A percentile compares a stretch with the other conserved stretches of the same genome.
phyloP scores from a whole-genome alignment of 2,113 vertebrate genomes.

The Ailuropoda melanoleuca region DNA sequence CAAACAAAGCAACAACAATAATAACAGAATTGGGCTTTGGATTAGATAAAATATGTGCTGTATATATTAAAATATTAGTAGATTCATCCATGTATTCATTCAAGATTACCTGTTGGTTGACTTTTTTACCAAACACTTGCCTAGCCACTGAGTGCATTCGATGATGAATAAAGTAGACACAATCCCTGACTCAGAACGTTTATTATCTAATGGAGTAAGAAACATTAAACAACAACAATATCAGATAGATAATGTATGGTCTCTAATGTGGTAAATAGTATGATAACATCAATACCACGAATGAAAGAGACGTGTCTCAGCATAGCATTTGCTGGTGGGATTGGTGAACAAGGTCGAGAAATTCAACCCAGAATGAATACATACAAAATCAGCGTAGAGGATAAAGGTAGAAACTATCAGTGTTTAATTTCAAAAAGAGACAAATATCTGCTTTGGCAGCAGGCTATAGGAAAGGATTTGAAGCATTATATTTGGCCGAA shows the following conservation, averaged over 20 bases:
- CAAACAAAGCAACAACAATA: neutral
- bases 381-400: neutral
- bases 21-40: neutral
- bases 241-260: neutral
- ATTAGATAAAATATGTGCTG: neutral
- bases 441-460: neutral
- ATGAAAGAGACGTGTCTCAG: neutral
- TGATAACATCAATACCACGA: neutral
- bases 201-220: neutral
- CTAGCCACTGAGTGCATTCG: neutral
- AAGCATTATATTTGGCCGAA: neutral
- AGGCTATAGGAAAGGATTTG: neutral
- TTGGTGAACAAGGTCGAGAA: neutral
- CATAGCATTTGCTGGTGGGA: neutral
- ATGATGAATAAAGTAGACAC: rapidly evolving
- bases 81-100: neutral
- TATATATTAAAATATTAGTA: neutral
- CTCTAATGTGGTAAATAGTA: neutral
- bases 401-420: neutral
- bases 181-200: neutral
- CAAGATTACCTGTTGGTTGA: neutral
- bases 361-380: neutral
- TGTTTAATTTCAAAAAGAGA: neutral
- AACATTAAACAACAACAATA: neutral
- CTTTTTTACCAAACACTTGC: neutral